These are phyloP conservation scores for Tolmerus cingulatus DNA, from an alignment of 2,888 invertebrate genomes.

Conservation along the genomic window DNA sequence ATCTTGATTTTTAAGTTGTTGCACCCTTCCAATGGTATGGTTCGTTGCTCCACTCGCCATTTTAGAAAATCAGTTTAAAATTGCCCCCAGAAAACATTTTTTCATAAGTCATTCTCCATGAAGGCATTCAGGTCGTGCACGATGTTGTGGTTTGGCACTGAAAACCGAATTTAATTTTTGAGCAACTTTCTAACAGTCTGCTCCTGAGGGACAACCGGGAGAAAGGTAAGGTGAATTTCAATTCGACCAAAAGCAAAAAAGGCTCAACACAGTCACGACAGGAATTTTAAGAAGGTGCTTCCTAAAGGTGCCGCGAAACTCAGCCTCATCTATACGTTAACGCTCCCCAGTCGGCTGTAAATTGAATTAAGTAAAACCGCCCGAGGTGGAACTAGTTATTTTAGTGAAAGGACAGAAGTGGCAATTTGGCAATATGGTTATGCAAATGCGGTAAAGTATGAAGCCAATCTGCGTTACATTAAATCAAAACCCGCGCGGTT, in stretches of 20 bases:
- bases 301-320: background rate
- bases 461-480: background rate
- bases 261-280: background rate
- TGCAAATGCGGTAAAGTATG: background rate
- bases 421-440: background rate
- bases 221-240: background rate
- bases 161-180: background rate
- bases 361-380: background rate
- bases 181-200: background rate
- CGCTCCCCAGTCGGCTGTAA: background rate
- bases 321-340: background rate
- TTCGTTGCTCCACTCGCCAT: background rate
- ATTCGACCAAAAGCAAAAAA: background rate
- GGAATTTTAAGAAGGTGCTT: background rate
- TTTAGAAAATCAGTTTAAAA: background rate
- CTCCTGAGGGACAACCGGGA: background rate
- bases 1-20: background rate
- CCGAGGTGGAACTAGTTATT: background rate
- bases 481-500: background rate
- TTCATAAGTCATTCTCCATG: background rate
- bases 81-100: background rate
- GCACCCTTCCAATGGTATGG: background rate
- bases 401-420: background rate
- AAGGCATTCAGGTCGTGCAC: background rate
- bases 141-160: background rate